Conservation (phyloP, 2,797 vertebrate genomes). For the Diplodus puntazzo region DNA sequence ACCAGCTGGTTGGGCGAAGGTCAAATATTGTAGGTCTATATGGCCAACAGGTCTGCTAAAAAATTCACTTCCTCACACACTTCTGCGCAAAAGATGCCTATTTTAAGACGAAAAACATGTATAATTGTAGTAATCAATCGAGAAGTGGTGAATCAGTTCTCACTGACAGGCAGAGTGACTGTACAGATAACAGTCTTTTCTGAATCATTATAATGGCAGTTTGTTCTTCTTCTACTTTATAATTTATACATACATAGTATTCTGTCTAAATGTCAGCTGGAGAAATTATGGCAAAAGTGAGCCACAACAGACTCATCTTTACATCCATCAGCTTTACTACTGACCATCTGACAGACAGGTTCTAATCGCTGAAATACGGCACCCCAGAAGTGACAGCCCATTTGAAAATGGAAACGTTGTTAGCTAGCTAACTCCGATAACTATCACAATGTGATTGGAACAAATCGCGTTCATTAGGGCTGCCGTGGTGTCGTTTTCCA, state of each 20-base stretch:
- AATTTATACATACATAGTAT: constrained; percentile 3
- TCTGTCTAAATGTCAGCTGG: constrained; percentile 33
- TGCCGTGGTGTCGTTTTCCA: too few species aligned
- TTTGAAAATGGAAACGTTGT: too few species aligned
- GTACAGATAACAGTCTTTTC: constrained; percentile 20
- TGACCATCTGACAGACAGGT: constrained; percentile 48
- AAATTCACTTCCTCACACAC: constrained; percentile 45
- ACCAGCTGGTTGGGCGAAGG: constrained; percentile 27
- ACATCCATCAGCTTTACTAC: constrained; percentile 53
- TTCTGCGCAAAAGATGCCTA: constrained; percentile 39
- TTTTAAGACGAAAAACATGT: constrained; percentile 64
- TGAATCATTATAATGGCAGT: constrained; percentile 24
- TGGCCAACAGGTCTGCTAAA: constrained; percentile 38
- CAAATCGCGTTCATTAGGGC: too few species aligned
- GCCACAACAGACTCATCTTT: constrained; percentile 27
- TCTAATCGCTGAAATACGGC: constrained; percentile 28
- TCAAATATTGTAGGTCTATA: constrained; percentile 29
- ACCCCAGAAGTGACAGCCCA: too few species aligned
- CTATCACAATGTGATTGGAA: too few species aligned
- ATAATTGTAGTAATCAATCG: constrained; percentile 73
- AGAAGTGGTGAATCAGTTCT: constrained; percentile 61
- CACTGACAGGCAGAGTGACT: constrained; percentile 41
- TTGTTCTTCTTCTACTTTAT: constrained; percentile 17
- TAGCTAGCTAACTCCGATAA: too few species aligned
- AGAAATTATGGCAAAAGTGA: constrained; percentile 41